Evolutionary conservation across 2,888 invertebrate genomes (phyloP), one percentile per base, ranked within the genome.

Genomic region (Chesias legatella): DNA sequence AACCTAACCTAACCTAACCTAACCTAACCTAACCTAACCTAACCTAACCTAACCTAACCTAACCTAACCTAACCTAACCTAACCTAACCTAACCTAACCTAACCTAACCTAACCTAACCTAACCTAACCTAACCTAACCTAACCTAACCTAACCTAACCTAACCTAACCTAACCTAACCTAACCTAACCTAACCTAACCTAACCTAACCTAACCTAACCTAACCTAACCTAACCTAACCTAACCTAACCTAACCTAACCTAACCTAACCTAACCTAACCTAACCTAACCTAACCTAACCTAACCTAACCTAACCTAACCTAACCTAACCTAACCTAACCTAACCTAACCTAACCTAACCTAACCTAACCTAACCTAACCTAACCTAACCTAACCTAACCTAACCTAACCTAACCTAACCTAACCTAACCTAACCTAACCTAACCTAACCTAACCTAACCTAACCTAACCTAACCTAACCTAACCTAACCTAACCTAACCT

Each of bases 181-280:
- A 42, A 35, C 41, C 41, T 35, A 42, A 35, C 35, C 41, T 32
- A 32, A 42, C 31, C 41, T 35, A 35, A 42, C 35, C 41, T 42
- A 42, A 42, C 41, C 41, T 42, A 42, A 42, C 41, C 41, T 42
- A 42, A 42, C 41, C 41, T 31, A 35, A 42, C 35, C 33, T 33
- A 28, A 35, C 41, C 34, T 42, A 35, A 35, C 41, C 40, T 41
- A 41, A 41, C 40, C 40, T 41, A 41, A 41, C 40, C 40, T 41
- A 41, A 41, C 40, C 40, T 41, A 41, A 41, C 40, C 40, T 41
- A 41, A 41, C 40, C 40, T 41, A 41, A 42, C 35, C 35, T 42
- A 42, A 42, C 42, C 35, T 35, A 36, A 35, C 35, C 24, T 32
- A 36, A 36, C 42, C 42, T 32, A 42, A 42, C 41, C 35, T 41